A percentile compares a stretch with the other conserved stretches of the same genome.
These are phyloP conservation scores for Tapirus terrestris DNA, from an alignment of 2,113 vertebrate species.

Conservation along the genomic window DNA sequence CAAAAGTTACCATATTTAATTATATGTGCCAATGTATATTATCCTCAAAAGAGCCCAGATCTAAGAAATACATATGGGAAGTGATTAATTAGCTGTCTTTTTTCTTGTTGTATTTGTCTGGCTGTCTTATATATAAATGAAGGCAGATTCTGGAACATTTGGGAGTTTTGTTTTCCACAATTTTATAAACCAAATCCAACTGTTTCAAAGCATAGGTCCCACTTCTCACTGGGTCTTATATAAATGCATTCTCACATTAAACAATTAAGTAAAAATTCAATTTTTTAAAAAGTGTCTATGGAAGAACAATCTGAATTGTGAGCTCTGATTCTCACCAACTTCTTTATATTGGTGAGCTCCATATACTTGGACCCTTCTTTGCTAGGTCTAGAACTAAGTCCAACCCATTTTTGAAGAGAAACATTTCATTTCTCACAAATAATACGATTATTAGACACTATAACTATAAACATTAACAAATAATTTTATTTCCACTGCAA, in stretches of 20 bases:
- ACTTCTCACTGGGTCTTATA: neutral
- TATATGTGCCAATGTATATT: neutral
- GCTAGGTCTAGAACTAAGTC: neutral
- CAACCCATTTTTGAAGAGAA: neutral
- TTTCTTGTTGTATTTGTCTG: neutral
- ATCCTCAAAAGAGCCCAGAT: neutral
- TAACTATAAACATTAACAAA: neutral
- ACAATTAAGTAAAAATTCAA: neutral
- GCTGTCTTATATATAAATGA: neutral
- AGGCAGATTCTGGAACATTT: neutral
- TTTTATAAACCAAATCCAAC: neutral
- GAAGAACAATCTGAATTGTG: neutral
- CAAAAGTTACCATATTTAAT: neutral
- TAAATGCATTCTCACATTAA: neutral
- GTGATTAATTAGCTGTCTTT: neutral
- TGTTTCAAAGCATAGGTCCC: neutral
- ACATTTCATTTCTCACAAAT: neutral
- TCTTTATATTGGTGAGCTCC: neutral
- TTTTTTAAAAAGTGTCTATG: neutral
- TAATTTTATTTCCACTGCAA: neutral
- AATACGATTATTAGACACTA: neutral
- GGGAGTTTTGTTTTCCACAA: neutral
- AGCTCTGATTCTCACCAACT: neutral
- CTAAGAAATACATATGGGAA: neutral
- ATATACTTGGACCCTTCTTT: neutral